Conservation (phyloP, 1,140 invertebrate genomes). For the Nomia melanderi region DNA sequence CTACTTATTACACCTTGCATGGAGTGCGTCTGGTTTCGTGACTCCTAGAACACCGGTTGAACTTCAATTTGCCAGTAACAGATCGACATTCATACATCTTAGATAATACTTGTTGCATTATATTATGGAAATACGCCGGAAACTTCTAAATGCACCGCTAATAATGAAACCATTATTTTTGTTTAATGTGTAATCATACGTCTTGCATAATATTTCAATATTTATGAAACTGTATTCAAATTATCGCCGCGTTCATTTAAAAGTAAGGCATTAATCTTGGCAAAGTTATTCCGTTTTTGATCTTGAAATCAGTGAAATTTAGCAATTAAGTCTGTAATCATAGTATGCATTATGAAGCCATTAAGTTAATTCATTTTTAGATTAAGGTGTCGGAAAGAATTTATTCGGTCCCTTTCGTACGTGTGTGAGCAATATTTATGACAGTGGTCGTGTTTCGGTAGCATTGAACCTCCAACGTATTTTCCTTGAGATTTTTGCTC, state of each 20-base stretch:
- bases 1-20: not conserved
- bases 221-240: not conserved
- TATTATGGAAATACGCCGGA: not conserved
- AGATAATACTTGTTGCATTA: not conserved
- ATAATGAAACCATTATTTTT: not conserved
- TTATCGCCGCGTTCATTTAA: not conserved
- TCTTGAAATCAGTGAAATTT: too few species aligned
- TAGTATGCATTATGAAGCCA: too few species aligned
- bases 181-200: not conserved
- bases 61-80: not conserved
- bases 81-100: not conserved
- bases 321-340: too few species aligned
- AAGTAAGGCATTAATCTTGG: not conserved
- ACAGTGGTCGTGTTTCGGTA: not conserved
- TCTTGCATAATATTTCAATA: not conserved
- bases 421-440: not conserved
- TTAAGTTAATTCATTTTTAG: not conserved
- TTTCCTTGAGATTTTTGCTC: not conserved
- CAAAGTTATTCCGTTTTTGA: too few species aligned
- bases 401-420: too few species aligned
- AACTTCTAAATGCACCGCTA: too few species aligned
- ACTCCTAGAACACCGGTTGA: not conserved
- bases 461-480: accelerated
- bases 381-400: too few species aligned
- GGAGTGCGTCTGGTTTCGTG: not conserved